Base-by-base conservation (phyloP, 2,888 invertebrate species). In the Caenorhabditis wallacei region DNA sequence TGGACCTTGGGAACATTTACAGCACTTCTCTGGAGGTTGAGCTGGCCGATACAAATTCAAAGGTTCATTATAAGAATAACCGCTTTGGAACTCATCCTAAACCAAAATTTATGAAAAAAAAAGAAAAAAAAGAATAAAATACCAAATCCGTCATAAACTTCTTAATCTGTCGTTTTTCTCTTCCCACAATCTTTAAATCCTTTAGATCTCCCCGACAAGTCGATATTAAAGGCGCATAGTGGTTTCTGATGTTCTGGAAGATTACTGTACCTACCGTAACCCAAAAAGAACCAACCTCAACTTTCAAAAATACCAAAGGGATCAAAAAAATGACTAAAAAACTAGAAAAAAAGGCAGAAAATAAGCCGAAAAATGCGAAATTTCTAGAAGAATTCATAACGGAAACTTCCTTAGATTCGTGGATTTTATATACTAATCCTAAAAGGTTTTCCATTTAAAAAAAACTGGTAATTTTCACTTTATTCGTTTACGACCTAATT, bases 21-120 rank as follows among this genome's bases (percentile, higher is more conserved):
- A 79, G 13, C 70, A 64, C 22, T 79, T 69, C 10, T 24, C 20
- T 11, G 30, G 18, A 1, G 59, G 40, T 8, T 30, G 30, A 30
- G 24, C n/a, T 26, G 48, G 26, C 11, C n/a, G 70, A 11, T 54
- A 53, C 10, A 63, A 13, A 13, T 54, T 51, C n/a, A 78, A 43
- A 8, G 70, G 70, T 7, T 43, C n/a, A 35, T 64, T 79, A 16
- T 48, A 57, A 0, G 71, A 64, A 40, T 79, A 79, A 5, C 79
- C 79, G 40, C 79, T 79, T 66, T 71, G 71, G 43, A 30, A 79
- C 3, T 51, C 79, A n/a, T 79, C 79, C 72, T 72, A 26, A 37
- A 66, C 40, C 40, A 40, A 10, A 35, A 8, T 40, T 40, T 40
- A 2, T 40, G 4, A 10, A 40, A 13, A 40, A 5, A 10, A 40